Conservation (phyloP, 2,888 invertebrate genomes). For the Augochlorella aurata region DNA sequence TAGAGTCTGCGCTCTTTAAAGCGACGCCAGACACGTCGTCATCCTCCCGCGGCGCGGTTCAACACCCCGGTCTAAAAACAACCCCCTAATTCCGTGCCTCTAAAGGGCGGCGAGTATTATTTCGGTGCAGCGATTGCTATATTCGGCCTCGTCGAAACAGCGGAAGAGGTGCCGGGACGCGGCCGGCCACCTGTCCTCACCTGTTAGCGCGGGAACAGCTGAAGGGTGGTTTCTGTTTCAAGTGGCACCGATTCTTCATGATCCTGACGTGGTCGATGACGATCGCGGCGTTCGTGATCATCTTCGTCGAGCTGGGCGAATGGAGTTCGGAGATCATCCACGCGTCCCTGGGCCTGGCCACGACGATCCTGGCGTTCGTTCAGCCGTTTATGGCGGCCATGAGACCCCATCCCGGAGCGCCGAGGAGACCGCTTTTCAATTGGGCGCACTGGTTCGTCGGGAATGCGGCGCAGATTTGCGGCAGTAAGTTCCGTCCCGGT, state of each 20-base stretch:
- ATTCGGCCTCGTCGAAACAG: background rate
- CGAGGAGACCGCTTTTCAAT: conserved; percentile 92
- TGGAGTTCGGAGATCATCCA: conserved; percentile 91
- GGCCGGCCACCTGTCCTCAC: background rate
- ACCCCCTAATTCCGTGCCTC: background rate
- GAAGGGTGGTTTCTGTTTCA: background rate
- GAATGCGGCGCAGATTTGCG: conserved; percentile 93
- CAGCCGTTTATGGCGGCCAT: conserved; percentile 94
- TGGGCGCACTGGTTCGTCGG: conserved; percentile 96
- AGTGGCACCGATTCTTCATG: conserved; percentile 95
- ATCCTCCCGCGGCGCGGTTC: too few relatives aligned
- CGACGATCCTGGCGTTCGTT: conserved; percentile 90
- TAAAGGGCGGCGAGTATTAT: background rate
- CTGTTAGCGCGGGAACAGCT: background rate
- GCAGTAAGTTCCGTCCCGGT: conserved; percentile 85
- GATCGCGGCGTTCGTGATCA: conserved; percentile 89
- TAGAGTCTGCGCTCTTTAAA: too few relatives aligned
- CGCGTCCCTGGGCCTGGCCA: conserved; percentile 91
- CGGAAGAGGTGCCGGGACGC: background rate
- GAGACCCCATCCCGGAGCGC: conserved; percentile 92
- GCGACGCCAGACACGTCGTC: too few relatives aligned
- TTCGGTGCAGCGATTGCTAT: background rate
- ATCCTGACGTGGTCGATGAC: conserved; percentile 91
- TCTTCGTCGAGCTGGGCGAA: conserved; percentile 90
- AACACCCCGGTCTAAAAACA: too few relatives aligned